Evolutionary conservation across 2,888 invertebrate genomes (phyloP), one percentile per base, ranked within the genome.

Genomic region (Orthosia incerta): DNA sequence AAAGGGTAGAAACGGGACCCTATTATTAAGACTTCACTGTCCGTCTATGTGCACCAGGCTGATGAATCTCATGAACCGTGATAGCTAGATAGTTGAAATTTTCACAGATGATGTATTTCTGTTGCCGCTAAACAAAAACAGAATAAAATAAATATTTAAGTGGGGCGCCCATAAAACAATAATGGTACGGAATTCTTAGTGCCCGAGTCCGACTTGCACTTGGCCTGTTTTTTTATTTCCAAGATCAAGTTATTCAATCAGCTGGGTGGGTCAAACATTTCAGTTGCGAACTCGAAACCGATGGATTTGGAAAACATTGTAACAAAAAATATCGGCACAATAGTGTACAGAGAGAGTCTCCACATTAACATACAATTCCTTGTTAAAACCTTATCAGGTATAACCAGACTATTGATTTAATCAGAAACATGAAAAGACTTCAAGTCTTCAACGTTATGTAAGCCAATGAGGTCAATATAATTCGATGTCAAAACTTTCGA

Each of bases 401-500:
- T 51, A 70, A 81, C 82, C 82, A n/a, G 65, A 63, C 56, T 62
- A 68, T 78, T 56, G 67, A 77, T 82, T 82, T 26, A 71, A 81
- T 79, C 71, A 71, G 70, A 68, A 66, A 73, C 55, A 74, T 78
- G 20, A 71, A 72, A 72, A 76, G 51, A 31, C 57, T 56, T 74
- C 51, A 23, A 74, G 51, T 26, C 57, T 59, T 74, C 51, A 23
- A 74, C 46, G 57, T 68, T 69, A 73, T 56, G 23, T 31, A 31
- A 68, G 46, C 50, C 67, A 86, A 78, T 23, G 79, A 20, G 85
- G 83, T 83, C 81, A 86, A 66, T 56, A 69, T 20, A 71, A 76
- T 66, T 50, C 79, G 74, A 80, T 77, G 76, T 64, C 71, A 79
- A 75, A 80, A 86, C 85, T 86, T 83, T 87, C 81, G 57, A 80